Evolutionary conservation across 30 jellyfish, hydroid and myxozoan genomes (phyloP).

Genomic region (Mastigias papua): DNA sequence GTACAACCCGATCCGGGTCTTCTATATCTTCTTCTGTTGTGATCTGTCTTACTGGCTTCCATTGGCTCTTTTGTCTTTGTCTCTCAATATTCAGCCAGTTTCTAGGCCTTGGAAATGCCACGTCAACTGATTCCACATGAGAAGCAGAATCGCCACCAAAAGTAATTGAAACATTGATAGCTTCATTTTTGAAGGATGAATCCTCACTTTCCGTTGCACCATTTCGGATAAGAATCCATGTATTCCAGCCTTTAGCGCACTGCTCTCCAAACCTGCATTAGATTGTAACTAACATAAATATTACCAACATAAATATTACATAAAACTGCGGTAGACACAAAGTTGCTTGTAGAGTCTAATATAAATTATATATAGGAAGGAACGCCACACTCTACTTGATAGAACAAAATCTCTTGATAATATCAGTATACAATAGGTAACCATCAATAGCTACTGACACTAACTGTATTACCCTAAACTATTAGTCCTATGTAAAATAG

Average conservation of each 20-base stretch:
- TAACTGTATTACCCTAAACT: too few relatives aligned
- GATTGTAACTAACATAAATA: not conserved
- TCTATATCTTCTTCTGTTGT: constrained; percentile 63
- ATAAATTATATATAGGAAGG: too few relatives aligned
- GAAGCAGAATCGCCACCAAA: not conserved
- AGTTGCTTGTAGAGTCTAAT: too few relatives aligned
- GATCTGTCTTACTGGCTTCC: constrained; percentile 53
- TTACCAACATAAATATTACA: not conserved
- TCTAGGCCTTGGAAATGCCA: constrained; percentile 1
- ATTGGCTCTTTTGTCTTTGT: constrained; percentile 18
- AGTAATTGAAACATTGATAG: not conserved
- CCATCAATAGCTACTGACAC: too few relatives aligned
- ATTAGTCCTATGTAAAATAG: too few relatives aligned
- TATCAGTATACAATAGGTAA: too few relatives aligned
- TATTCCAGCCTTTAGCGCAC: constrained; percentile 72
- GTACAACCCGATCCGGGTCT: constrained; percentile 89
- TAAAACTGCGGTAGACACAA: not conserved
- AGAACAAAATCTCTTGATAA: too few relatives aligned
- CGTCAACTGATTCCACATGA: constrained; percentile 21
- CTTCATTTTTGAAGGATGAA: not conserved
- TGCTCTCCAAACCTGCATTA: constrained; percentile 74
- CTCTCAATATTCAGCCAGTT: constrained; percentile 75
- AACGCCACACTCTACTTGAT: too few relatives aligned
- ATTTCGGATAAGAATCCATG: constrained; percentile 46
- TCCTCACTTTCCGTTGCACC: not conserved